Conservation (phyloP, 2,797 vertebrate species). For the Gorsachius magnificus region DNA sequence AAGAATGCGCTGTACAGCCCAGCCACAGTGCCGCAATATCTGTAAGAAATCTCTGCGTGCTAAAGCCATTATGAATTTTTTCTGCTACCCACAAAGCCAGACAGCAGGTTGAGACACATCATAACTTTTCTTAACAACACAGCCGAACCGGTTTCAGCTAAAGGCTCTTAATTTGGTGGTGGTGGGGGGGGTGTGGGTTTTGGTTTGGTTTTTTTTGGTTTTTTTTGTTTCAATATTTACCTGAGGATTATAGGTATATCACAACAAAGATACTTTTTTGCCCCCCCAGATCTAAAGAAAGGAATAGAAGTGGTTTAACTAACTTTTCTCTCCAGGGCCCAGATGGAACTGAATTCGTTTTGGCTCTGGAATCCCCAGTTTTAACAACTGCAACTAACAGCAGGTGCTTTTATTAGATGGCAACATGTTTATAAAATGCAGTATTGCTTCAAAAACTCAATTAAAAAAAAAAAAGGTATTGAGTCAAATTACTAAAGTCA, state of each 20-base stretch:
- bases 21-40: background rate
- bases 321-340: background rate
- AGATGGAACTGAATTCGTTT: background rate
- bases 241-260: background rate
- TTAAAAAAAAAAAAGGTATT: background rate
- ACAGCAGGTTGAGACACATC: background rate
- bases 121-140: background rate
- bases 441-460: background rate
- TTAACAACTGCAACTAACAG: background rate
- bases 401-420: background rate
- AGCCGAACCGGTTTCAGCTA: background rate
- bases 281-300: background rate
- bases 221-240: background rate
- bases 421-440: background rate
- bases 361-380: background rate
- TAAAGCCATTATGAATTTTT: background rate
- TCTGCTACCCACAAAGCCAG: background rate
- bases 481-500: background rate
- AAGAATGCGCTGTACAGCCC: background rate
- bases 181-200: too few relatives aligned
- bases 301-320: background rate
- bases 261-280: background rate
- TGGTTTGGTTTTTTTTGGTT: background rate
- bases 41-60: background rate
- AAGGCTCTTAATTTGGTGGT: background rate